Evolutionary conservation across 2,113 vertebrate species (phyloP).

Genomic region (Hemiscyllium ocellatum): DNA sequence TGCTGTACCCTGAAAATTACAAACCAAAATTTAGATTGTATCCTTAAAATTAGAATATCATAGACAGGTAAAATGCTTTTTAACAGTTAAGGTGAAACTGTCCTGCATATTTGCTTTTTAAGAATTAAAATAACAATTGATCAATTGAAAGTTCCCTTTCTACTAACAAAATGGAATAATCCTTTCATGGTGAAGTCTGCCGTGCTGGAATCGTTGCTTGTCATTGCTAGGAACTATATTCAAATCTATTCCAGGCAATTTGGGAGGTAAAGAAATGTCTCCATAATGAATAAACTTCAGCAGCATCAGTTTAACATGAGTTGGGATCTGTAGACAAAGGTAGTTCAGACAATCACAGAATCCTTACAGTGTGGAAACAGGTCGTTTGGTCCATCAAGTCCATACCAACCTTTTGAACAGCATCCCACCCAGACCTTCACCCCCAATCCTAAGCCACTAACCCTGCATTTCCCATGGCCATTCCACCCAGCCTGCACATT

Average conservation of each 20-base stretch:
- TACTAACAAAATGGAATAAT: not conserved
- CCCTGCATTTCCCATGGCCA: too few relatives aligned
- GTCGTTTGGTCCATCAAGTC: too few relatives aligned
- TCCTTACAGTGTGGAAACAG: too few relatives aligned
- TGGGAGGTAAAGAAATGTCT: not conserved
- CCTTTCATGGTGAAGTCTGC: too few relatives aligned
- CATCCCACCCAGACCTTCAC: too few relatives aligned
- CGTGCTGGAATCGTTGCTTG: not conserved
- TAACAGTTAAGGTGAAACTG: not conserved
- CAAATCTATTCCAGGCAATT: not conserved
- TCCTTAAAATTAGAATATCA: not conserved
- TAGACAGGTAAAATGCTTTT: not conserved
- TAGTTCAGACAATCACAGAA: not conserved
- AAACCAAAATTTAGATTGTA: not conserved
- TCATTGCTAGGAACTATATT: not conserved
- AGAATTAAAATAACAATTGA: not conserved
- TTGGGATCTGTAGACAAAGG: not conserved
- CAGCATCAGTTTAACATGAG: not conserved
- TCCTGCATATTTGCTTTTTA: not conserved
- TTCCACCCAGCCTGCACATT: too few relatives aligned
- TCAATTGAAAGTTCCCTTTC: not conserved
- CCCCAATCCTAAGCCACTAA: too few relatives aligned
- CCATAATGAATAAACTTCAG: not conserved
- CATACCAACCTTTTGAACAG: too few relatives aligned
- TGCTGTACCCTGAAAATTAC: constrained; percentile 73